These are phyloP conservation scores for Seriola dumerili DNA, from an alignment of 2,113 vertebrate species.

Conservation along the genomic window DNA sequence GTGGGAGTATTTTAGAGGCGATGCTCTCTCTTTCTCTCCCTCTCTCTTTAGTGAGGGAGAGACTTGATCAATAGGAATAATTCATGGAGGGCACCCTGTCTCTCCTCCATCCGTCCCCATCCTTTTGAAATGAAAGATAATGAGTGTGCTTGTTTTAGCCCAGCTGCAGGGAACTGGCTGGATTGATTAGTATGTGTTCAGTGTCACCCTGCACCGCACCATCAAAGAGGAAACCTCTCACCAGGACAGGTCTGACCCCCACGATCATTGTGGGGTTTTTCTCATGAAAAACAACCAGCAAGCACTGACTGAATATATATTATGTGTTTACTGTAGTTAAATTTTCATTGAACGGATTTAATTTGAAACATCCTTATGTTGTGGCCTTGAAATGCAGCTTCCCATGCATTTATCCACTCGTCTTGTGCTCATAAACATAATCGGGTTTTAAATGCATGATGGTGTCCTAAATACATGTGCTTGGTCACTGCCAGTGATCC, in stretches of 20 bases:
- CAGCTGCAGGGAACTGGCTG: constrained; percentile 68
- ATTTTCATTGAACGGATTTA: background rate
- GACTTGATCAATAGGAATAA: constrained; percentile 78
- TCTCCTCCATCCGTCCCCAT: constrained; percentile 57
- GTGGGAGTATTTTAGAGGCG: constrained; percentile 35
- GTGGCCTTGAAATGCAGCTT: background rate
- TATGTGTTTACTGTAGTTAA: background rate
- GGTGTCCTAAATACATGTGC: constrained; percentile 70
- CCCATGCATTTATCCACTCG: background rate
- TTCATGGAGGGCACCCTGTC: constrained; percentile 69
- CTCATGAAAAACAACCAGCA: background rate
- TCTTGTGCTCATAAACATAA: constrained; percentile 23
- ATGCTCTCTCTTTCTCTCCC: constrained; percentile 25
- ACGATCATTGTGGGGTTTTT: background rate
- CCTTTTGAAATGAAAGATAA: constrained; percentile 79
- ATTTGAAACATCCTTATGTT: background rate
- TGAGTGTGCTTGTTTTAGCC: constrained; percentile 73
- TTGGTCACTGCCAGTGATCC: constrained; percentile 41
- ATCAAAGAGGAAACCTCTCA: constrained; percentile 61
- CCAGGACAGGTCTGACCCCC: constrained; percentile 7
- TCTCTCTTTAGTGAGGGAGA: constrained; percentile 29
- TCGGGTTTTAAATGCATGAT: constrained; percentile 31
- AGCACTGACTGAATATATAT: background rate
- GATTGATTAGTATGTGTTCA: constrained; percentile 76
- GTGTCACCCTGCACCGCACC: constrained; percentile 52